Evolutionary conservation across 1,140 invertebrate species (phyloP).

Genomic region (Drosophila lowei): DNA sequence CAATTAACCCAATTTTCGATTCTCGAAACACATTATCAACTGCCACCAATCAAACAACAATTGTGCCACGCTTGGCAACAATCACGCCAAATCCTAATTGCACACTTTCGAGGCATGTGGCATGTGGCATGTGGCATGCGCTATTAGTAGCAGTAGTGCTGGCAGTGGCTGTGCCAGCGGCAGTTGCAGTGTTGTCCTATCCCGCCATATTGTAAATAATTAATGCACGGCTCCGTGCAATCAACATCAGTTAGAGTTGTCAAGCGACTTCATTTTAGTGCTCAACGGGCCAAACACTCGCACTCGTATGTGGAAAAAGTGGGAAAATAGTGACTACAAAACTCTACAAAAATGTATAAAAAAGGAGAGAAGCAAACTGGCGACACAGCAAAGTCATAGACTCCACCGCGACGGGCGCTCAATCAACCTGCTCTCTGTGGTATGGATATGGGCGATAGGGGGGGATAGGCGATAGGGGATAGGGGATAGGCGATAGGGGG

Average conservation of each 20-base stretch:
- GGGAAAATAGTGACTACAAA: conserved; percentile 11
- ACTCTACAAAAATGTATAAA: neutral
- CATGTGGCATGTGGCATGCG: conserved; percentile 1
- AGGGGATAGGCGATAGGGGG: too few relatives aligned
- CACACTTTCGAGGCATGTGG: conserved; percentile 56
- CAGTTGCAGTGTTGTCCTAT: conserved; percentile 34
- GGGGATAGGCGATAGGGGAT: conserved; percentile 13
- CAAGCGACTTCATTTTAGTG: conserved; percentile 66
- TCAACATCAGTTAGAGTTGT: conserved; percentile 75
- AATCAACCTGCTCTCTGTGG: conserved; percentile 40
- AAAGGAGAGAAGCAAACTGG: conserved; percentile 32
- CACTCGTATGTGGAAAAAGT: conserved; percentile 24
- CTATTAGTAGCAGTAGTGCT: too few relatives aligned
- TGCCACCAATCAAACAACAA: conserved; percentile 18
- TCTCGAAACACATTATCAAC: conserved; percentile 9
- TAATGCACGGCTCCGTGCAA: conserved; percentile 68
- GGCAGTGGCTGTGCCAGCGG: conserved; percentile 16
- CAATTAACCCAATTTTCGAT: conserved; percentile 39
- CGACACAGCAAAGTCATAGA: conserved; percentile 63
- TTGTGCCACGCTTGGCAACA: conserved; percentile 36
- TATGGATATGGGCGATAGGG: neutral
- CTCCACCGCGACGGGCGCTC: conserved; percentile 27
- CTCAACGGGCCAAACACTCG: conserved; percentile 22
- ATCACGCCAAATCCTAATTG: conserved; percentile 68
- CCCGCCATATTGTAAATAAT: conserved; percentile 66